Percentiles rank a stretch among this genome's conserved stretches.
phyloP scores from a whole-genome alignment of 2,797 vertebrate species.

The Pipistrellus nathusii region DNA sequence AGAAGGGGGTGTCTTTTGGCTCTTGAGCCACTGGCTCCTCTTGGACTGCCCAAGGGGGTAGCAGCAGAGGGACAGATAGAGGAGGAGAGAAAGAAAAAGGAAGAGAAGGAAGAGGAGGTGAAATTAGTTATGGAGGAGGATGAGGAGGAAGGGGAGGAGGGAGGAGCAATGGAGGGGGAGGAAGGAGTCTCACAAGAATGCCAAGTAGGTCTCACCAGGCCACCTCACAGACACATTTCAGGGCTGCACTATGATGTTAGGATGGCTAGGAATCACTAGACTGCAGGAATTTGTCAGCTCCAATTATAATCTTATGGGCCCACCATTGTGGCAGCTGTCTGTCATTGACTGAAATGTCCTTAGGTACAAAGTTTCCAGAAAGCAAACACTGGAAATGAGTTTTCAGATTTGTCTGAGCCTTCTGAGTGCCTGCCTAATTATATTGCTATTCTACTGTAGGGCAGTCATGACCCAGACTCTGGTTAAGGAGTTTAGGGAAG shows the following conservation, averaged over 20 bases:
- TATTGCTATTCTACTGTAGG: neutral
- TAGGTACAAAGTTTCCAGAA: conserved; percentile 38
- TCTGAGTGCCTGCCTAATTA: neutral
- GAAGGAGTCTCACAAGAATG: neutral
- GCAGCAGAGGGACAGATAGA: neutral
- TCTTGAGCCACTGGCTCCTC: neutral
- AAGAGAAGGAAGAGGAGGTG: neutral
- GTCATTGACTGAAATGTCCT: neutral
- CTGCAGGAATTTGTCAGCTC: neutral
- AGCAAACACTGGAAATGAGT: neutral
- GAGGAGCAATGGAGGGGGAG: too few species aligned
- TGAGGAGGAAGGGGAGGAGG: neutral
- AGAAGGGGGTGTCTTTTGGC: neutral
- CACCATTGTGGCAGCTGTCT: neutral
- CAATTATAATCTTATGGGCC: neutral
- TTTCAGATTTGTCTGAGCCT: neutral
- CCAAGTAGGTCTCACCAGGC: neutral
- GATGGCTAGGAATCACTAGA: neutral
- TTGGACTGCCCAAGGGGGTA: neutral
- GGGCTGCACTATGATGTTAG: neutral
- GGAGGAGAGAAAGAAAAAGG: neutral
- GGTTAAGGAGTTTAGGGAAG: neutral
- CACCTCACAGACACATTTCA: neutral
- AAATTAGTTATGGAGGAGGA: too few species aligned
- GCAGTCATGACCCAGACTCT: neutral